Base-by-base conservation (phyloP, 1,140 invertebrate species). In the Drosophila sechellia region DNA sequence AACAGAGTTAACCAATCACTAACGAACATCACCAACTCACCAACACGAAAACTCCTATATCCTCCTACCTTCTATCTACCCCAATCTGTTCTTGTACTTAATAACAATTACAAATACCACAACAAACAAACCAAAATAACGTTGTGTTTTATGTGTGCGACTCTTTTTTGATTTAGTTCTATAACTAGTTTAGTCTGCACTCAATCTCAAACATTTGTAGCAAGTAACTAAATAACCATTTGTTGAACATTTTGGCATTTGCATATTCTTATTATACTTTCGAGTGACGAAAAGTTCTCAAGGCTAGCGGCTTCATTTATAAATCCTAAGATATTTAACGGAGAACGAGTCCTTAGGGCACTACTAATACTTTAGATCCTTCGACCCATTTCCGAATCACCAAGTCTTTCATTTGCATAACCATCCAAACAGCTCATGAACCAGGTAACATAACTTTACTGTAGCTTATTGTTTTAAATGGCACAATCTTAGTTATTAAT, bases 41-140 rank as follows among this genome's bases (percentile, higher is more conserved):
- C 35, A 25, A 60, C 63, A 75, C 70, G 11, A 53, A 13, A 22
- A 25, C 42, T 42, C 25, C 45, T 17, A 45, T 5, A 17, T 22
- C 15, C 8, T 13, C 22, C 25, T 17, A 20, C 20, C 15, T 20
- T 17, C 31, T 50, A 10, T 74, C 43, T 73, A 37, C 35, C 27
- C 4, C 6, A 55, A 70, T 64, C 60, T 75, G n/a, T 75, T 74
- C 20, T 69, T 79, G 83, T 86, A 87, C 83, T 79, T 85, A 66
- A 79, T 68, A 40, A 66, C 15, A 22, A 52, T 45, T 45, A 48
- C 52, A 17, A 77, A 48, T 49, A 31, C 71, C 59, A 39, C 57
- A 54, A 60, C 46, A 39, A 53, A 57, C 58, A 50, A 43, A 42
- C 20, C 56, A 42, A 15, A 25, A 27, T 22, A 42, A 35, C 34